Evolutionary conservation across 1,140 invertebrate genomes (phyloP), one percentile per base, ranked within the genome.

Genomic region (Drosophila watanabei): DNA sequence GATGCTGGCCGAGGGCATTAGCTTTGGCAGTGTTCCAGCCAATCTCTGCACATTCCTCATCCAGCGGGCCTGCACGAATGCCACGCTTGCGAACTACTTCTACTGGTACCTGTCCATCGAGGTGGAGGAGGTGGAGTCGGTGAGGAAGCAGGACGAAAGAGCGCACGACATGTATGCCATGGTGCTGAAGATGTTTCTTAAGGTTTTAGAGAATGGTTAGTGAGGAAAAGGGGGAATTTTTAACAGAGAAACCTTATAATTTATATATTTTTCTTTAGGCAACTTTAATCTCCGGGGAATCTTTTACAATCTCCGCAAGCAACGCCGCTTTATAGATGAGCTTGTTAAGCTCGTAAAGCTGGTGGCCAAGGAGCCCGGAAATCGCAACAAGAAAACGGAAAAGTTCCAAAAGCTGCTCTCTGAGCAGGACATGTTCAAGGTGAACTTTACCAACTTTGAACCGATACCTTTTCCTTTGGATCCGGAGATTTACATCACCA

Each of bases 61-160:
- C 61, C 95, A 96, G 52, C 95, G 98, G 61, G 98, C 98, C 9
- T 98, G 97, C 93, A 95, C 96, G 83, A 99, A 99, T 94, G 95
- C 96, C 33, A 96, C 95, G 24, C 93, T 99, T 52, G 98, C 98
- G 46, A 99, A 99, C 94, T 99, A 99, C 94, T 96, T 99, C 79
- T 99, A 98, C 93, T 99, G 99, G 99, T 99, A 99, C 94, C 94
- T 99, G 48, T 95, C 96, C 28, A 97, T 98, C 45, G 98, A 99
- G 94, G 98, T 98, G 93, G 98, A 98, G 93, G 97, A 98, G 92
- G 94, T 95, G 69, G 95, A 95, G 49, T 94, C 95, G 6, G 94
- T 95, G 51, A 94, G 95, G 56, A 97, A 97, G 92, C 95, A 97
- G 94, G 97, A 97, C 91, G 95, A 95, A 45, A 95, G 95, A 57